A percentile compares a stretch with the other conserved stretches of the same genome.
These are phyloP conservation scores for Cyanistes caeruleus DNA, from an alignment of 2,113 vertebrate species.

Conservation along the genomic window DNA sequence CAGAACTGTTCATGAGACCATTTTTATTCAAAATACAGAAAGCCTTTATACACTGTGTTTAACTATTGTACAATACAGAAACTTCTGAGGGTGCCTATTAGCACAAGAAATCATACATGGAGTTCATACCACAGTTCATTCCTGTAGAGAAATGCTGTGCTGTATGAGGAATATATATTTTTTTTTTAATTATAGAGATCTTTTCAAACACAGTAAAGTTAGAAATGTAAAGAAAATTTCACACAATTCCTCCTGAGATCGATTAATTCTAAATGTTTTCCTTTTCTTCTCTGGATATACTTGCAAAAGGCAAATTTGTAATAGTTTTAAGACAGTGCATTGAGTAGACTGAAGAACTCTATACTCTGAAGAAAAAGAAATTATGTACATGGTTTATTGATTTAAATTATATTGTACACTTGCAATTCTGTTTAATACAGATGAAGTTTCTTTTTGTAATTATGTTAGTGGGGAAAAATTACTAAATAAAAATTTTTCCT, in stretches of 20 bases:
- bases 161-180: background rate
- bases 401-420: background rate
- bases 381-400: background rate
- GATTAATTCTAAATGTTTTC: background rate
- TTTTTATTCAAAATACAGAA: background rate
- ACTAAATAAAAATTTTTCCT: background rate
- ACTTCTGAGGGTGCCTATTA: background rate
- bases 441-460: background rate
- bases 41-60: background rate
- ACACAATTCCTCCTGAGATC: background rate
- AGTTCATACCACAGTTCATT: background rate
- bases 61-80: background rate
- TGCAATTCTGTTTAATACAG: background rate
- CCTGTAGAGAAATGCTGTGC: background rate
- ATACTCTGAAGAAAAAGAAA: background rate
- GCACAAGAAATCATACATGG: background rate
- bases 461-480: background rate
- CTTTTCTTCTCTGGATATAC: background rate
- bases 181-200: background rate
- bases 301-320: background rate
- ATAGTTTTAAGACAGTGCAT: background rate
- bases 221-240: background rate
- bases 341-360: background rate
- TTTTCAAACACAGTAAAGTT: background rate
- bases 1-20: background rate